These are phyloP conservation scores for Chaetops frenatus DNA, from an alignment of 2,113 vertebrate genomes.

Conservation along the genomic window DNA sequence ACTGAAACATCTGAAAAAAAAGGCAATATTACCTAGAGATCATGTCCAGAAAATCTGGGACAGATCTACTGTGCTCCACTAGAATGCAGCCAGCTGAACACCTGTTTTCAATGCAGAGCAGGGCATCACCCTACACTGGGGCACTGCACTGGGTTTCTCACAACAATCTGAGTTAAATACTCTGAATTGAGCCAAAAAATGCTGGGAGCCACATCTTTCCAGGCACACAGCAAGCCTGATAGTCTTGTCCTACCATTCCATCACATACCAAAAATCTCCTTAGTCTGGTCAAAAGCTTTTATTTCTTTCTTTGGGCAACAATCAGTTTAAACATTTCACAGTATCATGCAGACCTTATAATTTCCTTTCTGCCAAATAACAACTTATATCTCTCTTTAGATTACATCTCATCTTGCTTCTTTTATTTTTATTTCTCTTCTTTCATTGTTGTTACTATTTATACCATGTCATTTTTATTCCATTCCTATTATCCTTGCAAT, in stretches of 20 bases:
- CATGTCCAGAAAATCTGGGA: constrained; percentile 9
- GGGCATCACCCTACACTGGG: background rate
- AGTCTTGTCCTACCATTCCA: background rate
- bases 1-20: background rate
- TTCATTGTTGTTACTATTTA: constrained; percentile 11
- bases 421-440: background rate
- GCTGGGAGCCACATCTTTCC: background rate
- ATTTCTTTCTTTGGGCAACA: background rate
- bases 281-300: constrained; percentile 11
- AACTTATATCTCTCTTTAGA: background rate
- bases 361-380: background rate
- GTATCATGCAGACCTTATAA: background rate
- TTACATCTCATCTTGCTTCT: background rate
- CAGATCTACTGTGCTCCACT: background rate
- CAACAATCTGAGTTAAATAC: background rate
- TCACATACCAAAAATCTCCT: constrained; percentile 2
- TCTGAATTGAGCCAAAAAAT: background rate
- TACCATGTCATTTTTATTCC: background rate
- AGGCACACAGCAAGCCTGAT: background rate
- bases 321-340: constrained; percentile 8
- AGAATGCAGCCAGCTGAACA: constrained; percentile 12
- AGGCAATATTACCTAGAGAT: background rate
- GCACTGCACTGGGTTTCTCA: background rate
- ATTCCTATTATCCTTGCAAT: background rate
- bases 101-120: background rate